These are phyloP conservation scores for Parnassius glacialis DNA, from an alignment of 2,888 invertebrate genomes.

Conservation along the genomic window DNA sequence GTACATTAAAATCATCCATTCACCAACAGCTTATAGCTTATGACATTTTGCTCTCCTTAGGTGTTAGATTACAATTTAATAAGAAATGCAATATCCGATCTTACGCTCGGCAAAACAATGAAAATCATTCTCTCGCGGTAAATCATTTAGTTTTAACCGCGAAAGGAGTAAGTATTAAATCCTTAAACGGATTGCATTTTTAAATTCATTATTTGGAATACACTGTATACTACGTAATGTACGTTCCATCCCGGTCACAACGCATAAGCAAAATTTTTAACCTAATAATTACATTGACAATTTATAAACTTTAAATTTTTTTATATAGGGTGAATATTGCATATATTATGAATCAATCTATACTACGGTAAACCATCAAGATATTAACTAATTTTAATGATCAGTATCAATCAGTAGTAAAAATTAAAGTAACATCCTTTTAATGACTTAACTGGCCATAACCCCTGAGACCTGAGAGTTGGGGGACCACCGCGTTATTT, in stretches of 20 bases:
- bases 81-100: constrained; percentile 23
- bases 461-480: too few species aligned
- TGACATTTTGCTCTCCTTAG: background rate
- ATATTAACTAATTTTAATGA: too few species aligned
- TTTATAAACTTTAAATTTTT: too few species aligned
- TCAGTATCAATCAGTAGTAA: too few species aligned
- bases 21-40: constrained; percentile 4
- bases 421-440: too few species aligned
- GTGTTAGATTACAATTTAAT: constrained; percentile 24
- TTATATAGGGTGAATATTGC: too few species aligned
- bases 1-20: constrained; percentile 2
- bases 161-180: background rate
- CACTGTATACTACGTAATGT: background rate
- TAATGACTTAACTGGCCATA: too few species aligned
- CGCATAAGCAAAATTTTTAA: background rate
- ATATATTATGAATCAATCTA: too few species aligned
- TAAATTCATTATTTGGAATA: background rate
- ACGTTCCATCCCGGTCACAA: background rate
- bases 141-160: constrained; percentile 8
- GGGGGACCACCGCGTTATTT: too few species aligned
- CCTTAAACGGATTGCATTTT: background rate
- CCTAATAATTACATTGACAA: background rate
- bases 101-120: constrained; percentile 14
- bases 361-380: too few species aligned
- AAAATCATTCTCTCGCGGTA: constrained; percentile 6